Conservation (phyloP, 2,888 invertebrate genomes). For the Pristionchus fissidentatus region DNA sequence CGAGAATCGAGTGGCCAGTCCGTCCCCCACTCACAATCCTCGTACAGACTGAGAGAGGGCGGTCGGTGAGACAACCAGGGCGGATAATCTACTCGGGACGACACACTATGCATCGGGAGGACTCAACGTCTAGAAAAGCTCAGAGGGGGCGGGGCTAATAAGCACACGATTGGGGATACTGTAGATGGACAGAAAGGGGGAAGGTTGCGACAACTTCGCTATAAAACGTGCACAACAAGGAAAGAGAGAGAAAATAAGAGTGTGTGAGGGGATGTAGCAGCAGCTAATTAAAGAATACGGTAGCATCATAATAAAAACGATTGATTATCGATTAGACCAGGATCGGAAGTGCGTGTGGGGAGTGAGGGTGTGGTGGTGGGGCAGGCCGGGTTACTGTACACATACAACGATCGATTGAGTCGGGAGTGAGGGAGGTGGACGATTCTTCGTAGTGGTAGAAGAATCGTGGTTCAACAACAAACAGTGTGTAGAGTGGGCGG, state of each 20-base stretch:
- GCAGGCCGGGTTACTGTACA: constrained; percentile 12
- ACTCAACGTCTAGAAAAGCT: no score
- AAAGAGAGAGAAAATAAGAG: not conserved
- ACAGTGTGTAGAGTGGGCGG: not conserved
- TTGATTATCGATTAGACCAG: constrained; percentile 19
- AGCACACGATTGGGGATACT: not conserved
- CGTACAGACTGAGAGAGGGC: no score
- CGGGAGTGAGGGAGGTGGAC: not conserved
- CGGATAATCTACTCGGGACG: no score
- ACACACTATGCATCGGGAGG: no score
- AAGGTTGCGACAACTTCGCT: not conserved
- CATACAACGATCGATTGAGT: constrained; percentile 16
- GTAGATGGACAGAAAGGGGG: not conserved
- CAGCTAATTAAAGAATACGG: not conserved
- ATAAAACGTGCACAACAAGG: constrained; percentile 40
- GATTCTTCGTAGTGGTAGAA: constrained; percentile 5
- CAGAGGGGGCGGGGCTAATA: not conserved
- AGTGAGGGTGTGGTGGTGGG: not conserved
- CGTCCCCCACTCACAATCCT: no score
- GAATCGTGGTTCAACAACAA: constrained; percentile 27
- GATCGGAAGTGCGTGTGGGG: not conserved
- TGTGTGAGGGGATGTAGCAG: not conserved
- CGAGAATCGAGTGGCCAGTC: no score
- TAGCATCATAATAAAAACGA: constrained; percentile 17
- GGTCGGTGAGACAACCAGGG: no score